phyloP scores from a whole-genome alignment of 1,140 invertebrate species.

The Aradophagus sp. region DNA sequence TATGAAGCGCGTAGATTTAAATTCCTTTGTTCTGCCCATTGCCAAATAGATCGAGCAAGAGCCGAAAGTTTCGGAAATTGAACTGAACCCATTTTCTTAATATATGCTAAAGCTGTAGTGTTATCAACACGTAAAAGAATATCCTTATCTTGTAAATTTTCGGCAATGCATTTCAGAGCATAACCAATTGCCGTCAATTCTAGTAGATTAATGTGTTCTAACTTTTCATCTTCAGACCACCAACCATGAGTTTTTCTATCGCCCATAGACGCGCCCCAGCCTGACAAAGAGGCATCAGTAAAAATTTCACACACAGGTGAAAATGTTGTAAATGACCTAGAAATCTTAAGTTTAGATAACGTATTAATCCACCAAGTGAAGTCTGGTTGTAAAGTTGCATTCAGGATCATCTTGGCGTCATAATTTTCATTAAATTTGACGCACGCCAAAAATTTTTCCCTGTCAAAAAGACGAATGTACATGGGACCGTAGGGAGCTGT shows the following conservation, averaged over 20 bases:
- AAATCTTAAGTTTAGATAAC: not conserved
- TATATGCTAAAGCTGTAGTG: constrained; percentile 7
- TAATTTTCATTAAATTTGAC: constrained; percentile 6
- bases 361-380: constrained; percentile 20
- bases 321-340: constrained; percentile 8
- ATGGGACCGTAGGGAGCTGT: constrained; percentile 9
- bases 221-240: constrained; percentile 15
- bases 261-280: constrained; percentile 7
- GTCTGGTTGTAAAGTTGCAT: not conserved
- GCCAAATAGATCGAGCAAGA: constrained; percentile 22
- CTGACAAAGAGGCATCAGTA: constrained; percentile 14
- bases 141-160: constrained; percentile 1
- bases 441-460: constrained; percentile 17
- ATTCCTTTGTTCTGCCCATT: constrained; percentile 19
- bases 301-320: constrained; percentile 6
- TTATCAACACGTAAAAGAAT: constrained; percentile 22
- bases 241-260: constrained; percentile 14
- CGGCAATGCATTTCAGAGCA: constrained; percentile 14
- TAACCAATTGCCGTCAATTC: constrained; percentile 15
- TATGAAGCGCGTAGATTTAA: constrained; percentile 14
- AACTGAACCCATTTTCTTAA: constrained; percentile 23
- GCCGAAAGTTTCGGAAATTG: constrained; percentile 10
- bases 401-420: constrained; percentile 5
- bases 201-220: constrained; percentile 13
- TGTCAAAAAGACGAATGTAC: constrained; percentile 8